These are phyloP conservation scores for Pogona vitticeps DNA, from an alignment of 2,113 vertebrate species.

Conservation along the genomic window DNA sequence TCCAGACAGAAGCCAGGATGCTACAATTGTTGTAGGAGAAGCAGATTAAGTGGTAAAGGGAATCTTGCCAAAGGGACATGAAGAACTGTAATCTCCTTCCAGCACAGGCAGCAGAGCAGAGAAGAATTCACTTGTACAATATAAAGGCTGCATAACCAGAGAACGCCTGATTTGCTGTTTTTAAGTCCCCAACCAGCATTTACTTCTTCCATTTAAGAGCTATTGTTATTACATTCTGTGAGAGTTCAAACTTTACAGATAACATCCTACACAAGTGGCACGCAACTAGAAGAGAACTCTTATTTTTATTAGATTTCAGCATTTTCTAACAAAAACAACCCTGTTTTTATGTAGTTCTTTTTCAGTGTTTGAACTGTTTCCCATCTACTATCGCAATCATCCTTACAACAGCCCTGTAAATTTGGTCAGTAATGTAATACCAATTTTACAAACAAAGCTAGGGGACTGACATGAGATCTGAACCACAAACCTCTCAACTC, in stretches of 20 bases:
- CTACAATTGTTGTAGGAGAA: conserved; percentile 24
- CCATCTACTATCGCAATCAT: neutral
- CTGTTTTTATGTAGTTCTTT: neutral
- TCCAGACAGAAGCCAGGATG: conserved; percentile 17
- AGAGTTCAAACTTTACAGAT: conserved; percentile 3
- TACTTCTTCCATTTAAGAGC: neutral
- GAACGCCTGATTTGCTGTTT: conserved; percentile 17
- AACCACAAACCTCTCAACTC: neutral
- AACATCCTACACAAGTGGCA: conserved; percentile 46
- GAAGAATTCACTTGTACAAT: conserved; percentile 4
- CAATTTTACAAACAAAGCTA: neutral
- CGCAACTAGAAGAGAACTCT: conserved; percentile 35
- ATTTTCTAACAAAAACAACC: neutral
- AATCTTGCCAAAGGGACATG: conserved; percentile 18
- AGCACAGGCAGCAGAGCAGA: neutral
- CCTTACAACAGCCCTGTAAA: neutral
- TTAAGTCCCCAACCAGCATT: neutral
- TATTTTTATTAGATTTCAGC: neutral
- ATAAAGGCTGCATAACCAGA: conserved; percentile 5
- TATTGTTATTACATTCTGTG: neutral
- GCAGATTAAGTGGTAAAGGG: conserved; percentile 22
- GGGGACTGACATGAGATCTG: neutral
- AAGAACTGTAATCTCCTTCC: conserved; percentile 19
- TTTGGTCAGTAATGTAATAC: neutral
- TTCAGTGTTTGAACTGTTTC: neutral